Percentiles rank a stretch among this genome's conserved stretches.
Evolutionary conservation across 37 sponge, comb jelly and placozoan genomes (phyloP).

Genomic region (Tethya wilhelma): DNA sequence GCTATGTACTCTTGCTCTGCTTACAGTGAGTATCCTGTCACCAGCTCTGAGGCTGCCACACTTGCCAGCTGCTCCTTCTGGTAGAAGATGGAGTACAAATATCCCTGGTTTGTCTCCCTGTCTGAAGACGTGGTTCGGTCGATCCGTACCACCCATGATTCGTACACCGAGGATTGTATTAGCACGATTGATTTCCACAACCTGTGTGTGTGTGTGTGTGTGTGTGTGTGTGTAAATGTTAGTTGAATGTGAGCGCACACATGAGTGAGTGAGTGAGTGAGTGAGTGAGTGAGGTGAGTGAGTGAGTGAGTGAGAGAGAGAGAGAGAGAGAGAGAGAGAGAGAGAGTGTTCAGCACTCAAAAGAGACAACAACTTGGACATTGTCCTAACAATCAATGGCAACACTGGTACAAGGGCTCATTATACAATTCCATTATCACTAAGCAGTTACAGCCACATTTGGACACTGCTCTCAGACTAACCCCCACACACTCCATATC

Average conservation of each 20-base stretch:
- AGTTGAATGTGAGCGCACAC: not conserved
- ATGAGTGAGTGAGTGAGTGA: not conserved
- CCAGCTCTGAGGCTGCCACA: slow-evolving; percentile 38
- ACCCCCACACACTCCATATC: not conserved
- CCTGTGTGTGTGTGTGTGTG: slow-evolving; percentile 36
- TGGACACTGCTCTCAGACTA: not conserved
- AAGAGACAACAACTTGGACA: not conserved
- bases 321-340: slow-evolving; percentile 5
- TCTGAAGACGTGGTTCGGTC: slow-evolving; percentile 79
- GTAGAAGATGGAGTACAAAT: slow-evolving; percentile 59
- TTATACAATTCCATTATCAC: not conserved
- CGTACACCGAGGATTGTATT: slow-evolving; percentile 55
- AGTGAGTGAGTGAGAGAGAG: slow-evolving; percentile 11
- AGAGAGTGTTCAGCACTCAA: not conserved
- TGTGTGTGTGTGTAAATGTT: not conserved
- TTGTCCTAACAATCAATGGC: too few species aligned
- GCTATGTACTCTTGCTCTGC: too few species aligned
- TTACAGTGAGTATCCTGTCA: slow-evolving; percentile 47
- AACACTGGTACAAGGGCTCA: too few species aligned
- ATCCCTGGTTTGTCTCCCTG: slow-evolving; percentile 83
- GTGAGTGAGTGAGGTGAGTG: not conserved
- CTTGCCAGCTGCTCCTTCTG: slow-evolving; percentile 55
- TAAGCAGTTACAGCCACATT: not conserved
- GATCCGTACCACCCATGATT: slow-evolving; percentile 82
- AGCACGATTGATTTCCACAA: slow-evolving; percentile 3